Evolutionary conservation across 37 sponge, comb jelly and placozoan genomes (phyloP).

Genomic region (Amphimedon queenslandica): DNA sequence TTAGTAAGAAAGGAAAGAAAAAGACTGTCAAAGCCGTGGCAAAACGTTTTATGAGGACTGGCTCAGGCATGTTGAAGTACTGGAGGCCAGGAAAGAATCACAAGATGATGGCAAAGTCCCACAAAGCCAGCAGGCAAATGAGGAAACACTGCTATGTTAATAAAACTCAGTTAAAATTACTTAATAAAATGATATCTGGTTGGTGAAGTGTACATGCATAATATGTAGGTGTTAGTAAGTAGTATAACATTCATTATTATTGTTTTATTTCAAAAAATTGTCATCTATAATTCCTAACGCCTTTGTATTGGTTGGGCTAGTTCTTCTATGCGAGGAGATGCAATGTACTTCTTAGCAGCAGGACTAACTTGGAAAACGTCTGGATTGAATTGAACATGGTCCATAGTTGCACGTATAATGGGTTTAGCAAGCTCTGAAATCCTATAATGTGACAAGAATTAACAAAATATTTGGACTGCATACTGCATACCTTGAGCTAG

Average conservation of each 20-base stretch:
- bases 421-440: slow-evolving; percentile 86
- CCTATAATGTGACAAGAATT: slow-evolving; percentile 21
- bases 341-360: slow-evolving; percentile 80
- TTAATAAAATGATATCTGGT: slow-evolving; percentile 83
- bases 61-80: slow-evolving; percentile 75
- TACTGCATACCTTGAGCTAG: slow-evolving; percentile 49
- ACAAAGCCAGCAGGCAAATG: slow-evolving; percentile 25
- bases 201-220: no score
- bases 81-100: slow-evolving; percentile 75
- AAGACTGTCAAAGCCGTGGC: slow-evolving; percentile 86
- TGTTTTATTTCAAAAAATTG: not conserved
- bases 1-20: slow-evolving; percentile 69
- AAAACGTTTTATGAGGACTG: slow-evolving; percentile 71
- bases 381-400: slow-evolving; percentile 94
- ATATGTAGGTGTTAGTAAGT: not conserved
- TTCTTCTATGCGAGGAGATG: slow-evolving; percentile 76
- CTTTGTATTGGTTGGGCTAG: slow-evolving; percentile 83
- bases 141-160: slow-evolving; percentile 53
- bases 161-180: slow-evolving; percentile 62
- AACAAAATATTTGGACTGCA: not conserved
- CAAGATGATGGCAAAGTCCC: slow-evolving; percentile 55
- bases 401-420: slow-evolving; percentile 89
- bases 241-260: not conserved
- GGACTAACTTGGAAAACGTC: slow-evolving; percentile 88
- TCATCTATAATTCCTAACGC: not conserved